Conservation (phyloP, 2,888 invertebrate species). For the Parnassius glacialis region DNA sequence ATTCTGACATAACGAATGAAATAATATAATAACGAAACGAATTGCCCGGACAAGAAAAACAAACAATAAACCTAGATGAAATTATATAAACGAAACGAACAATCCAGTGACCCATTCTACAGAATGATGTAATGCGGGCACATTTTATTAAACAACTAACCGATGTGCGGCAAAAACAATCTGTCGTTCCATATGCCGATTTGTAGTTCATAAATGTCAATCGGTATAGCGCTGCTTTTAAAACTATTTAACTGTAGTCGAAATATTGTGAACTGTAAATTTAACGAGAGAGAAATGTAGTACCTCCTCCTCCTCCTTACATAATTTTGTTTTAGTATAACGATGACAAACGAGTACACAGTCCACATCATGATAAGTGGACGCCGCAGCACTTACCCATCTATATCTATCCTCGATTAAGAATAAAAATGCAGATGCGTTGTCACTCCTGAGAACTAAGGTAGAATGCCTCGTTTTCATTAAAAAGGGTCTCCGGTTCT, state of each 20-base stretch:
- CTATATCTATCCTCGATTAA: too few relatives aligned
- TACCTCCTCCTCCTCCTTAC: too few relatives aligned
- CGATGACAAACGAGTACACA: too few relatives aligned
- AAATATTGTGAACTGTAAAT: slow-evolving; percentile 11
- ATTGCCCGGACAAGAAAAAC: slow-evolving; percentile 4
- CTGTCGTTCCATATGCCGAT: slow-evolving; percentile 18
- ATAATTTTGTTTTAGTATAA: too few relatives aligned
- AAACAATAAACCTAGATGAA: slow-evolving; percentile 22
- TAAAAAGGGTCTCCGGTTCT: too few relatives aligned
- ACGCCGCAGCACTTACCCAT: too few relatives aligned
- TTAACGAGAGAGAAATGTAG: neutral
- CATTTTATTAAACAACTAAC: slow-evolving; percentile 42
- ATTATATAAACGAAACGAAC: slow-evolving; percentile 33
- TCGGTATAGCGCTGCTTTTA: slow-evolving; percentile 5
- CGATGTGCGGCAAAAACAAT: slow-evolving; percentile 26
- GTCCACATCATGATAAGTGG: too few relatives aligned
- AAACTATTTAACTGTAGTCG: slow-evolving; percentile 13
- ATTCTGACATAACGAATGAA: too few relatives aligned
- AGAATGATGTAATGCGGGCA: slow-evolving; percentile 45
- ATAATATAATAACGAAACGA: neutral
- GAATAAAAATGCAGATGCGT: too few relatives aligned
- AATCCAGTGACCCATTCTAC: slow-evolving; percentile 40
- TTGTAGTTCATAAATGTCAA: slow-evolving; percentile 25
- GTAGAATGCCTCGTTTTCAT: too few relatives aligned
- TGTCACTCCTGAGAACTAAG: too few relatives aligned